Conservation (phyloP, 2,888 invertebrate genomes). For the Ophion ellenae region DNA sequence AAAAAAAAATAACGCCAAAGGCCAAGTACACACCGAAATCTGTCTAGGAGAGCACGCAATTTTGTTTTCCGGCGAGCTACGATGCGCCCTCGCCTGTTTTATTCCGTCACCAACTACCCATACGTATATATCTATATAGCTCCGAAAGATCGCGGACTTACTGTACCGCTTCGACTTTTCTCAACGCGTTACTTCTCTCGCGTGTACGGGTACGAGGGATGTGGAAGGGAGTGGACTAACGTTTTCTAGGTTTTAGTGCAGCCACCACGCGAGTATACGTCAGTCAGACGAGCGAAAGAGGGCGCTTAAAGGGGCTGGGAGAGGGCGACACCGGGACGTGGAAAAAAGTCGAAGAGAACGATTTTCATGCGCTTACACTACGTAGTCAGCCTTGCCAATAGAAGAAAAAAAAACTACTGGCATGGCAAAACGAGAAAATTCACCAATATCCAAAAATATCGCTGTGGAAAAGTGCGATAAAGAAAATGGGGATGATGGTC, state of each 20-base stretch:
- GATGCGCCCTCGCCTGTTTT: background rate
- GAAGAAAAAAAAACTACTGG: background rate
- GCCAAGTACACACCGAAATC: background rate
- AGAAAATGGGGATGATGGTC: conserved; percentile 14
- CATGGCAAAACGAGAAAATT: background rate
- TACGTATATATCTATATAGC: background rate
- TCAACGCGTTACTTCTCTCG: background rate
- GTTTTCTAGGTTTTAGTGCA: conserved; percentile 42
- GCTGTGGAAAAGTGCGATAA: conserved; percentile 3
- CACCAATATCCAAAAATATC: conserved; percentile 1
- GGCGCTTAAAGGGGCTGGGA: conserved; percentile 50
- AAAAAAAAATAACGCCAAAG: background rate
- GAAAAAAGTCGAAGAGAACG: conserved; percentile 7
- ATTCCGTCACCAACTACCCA: background rate
- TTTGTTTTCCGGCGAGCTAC: background rate
- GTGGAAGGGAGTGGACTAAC: conserved; percentile 15
- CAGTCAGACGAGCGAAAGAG: conserved; percentile 51
- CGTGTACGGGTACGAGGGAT: background rate
- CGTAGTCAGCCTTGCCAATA: background rate
- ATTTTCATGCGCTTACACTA: background rate
- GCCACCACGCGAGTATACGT: conserved; percentile 46
- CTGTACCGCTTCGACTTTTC: conserved; percentile 11
- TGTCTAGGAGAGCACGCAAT: background rate
- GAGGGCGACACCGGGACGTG: conserved; percentile 7
- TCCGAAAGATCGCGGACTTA: background rate